Evolutionary conservation across 1,140 invertebrate genomes (phyloP).

Genomic region (Monochamus saltuarius): DNA sequence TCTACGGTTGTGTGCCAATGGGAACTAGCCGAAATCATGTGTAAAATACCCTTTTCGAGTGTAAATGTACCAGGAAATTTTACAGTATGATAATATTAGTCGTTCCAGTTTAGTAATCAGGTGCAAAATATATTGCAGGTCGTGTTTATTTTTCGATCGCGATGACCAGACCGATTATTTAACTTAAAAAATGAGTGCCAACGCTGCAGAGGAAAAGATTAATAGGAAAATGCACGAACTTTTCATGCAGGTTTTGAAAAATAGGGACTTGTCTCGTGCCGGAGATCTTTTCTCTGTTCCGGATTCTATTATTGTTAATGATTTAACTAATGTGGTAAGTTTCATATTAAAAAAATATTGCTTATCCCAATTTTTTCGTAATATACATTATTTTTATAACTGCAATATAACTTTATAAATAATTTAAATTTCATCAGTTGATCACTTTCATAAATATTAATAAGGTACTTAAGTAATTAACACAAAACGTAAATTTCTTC

Average conservation of each 20-base stretch:
- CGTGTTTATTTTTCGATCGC: conserved; percentile 1
- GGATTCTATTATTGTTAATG: conserved; percentile 82
- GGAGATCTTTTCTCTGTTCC: conserved; percentile 88
- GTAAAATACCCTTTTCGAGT: not conserved
- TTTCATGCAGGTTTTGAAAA: conserved; percentile 81
- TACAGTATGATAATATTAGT: conserved; percentile 1
- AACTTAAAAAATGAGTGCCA: conserved; percentile 15
- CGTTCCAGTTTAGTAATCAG: not conserved
- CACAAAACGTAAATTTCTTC: no score
- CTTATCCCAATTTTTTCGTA: conserved; percentile 1
- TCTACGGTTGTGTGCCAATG: conserved; percentile 19
- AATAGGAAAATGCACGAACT: conserved; percentile 78
- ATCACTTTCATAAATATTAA: no score
- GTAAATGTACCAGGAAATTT: conserved; percentile 1
- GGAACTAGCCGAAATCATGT: not conserved
- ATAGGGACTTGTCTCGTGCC: conserved; percentile 84
- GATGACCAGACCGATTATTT: conserved; percentile 5
- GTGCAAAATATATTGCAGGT: not conserved
- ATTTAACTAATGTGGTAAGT: conserved; percentile 79
- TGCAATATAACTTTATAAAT: no score
- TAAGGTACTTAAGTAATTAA: no score
- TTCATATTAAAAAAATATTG: conserved; percentile 34
- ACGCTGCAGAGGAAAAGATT: conserved; percentile 33
- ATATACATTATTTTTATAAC: no score
- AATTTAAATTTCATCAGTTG: no score